A percentile compares a stretch with the other conserved stretches of the same genome.
Evolutionary conservation across 64 coral and sea anemone genomes (phyloP).

Genomic region (Pachyseris speciosa): DNA sequence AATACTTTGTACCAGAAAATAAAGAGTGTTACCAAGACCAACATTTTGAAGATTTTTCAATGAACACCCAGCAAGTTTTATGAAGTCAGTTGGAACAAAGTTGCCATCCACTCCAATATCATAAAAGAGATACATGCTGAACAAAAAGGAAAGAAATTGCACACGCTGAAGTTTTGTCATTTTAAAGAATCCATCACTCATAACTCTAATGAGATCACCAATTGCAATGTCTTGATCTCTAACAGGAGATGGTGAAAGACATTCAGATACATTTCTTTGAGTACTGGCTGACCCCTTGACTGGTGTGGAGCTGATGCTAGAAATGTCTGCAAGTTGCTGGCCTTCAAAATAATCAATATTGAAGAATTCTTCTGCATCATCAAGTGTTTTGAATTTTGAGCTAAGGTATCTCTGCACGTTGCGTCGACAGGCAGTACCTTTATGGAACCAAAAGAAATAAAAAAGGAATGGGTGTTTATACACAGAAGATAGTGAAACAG

Average conservation of each 20-base stretch:
- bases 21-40: not conserved
- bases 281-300: too few relatives aligned
- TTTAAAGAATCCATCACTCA: not conserved
- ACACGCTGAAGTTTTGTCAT: not conserved
- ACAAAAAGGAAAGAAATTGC: not conserved
- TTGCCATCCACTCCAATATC: not conserved
- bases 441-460: not conserved
- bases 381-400: not conserved
- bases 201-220: not conserved
- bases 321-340: not conserved
- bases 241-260: not conserved
- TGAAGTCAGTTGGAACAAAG: not conserved
- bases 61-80: not conserved
- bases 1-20: conserved; percentile 1
- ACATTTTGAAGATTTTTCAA: not conserved
- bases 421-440: conserved; percentile 19
- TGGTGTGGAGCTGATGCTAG: not conserved
- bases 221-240: not conserved
- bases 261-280: not conserved
- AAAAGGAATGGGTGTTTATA: not conserved
- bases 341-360: conserved; percentile 21
- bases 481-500: not conserved
- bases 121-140: not conserved
- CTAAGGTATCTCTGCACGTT: not conserved
- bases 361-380: conserved; percentile 18